Base-by-base conservation (phyloP, 2,113 vertebrate genomes). In the Abramis brama region DNA sequence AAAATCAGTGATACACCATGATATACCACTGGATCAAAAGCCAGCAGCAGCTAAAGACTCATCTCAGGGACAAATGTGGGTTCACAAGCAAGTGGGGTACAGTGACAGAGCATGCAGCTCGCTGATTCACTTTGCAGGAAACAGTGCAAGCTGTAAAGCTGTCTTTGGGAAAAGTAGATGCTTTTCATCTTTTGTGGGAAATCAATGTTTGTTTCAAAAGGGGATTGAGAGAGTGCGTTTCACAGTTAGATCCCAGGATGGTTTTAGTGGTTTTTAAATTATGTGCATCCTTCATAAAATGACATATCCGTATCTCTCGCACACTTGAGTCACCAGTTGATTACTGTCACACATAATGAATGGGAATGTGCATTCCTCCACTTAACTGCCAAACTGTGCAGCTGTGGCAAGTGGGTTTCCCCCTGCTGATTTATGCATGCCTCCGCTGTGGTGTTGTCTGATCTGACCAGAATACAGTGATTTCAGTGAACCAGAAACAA, bases 351-450 rank as follows among this genome's bases (percentile, higher is more conserved):
- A 74, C 12, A 74, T 74, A 74, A 74, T 74, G 39, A 47, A 13
- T 25, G 43, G 39, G 6, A 47, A 25, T 43, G 23, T 74, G 43
- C 71, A 47, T 23, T 74, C 12, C 23, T 47, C 23, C 71, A 15
- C 23, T 74, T 39, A 45, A 23, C 36, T 71, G 68, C 68, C 68
- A 71, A 71, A 71, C 36, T 71, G 68, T 43, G 19, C 36, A 71
- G 68, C 23, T 47, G 39, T 74, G 71, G 43, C 5, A 23, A 47
- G 23, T 47, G 70, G 3, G 23, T 74, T 11, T n/a, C 39, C 11
- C n/a, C 71, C 71, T 74, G 71, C 39, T 47, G 39, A 74, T 74
- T 45, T n/a, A 73, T 74, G 71, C 12, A 15, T 74, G 39, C 39
- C 70, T 45, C 36, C 21, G 4, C 21, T 73, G 36, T 73, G 10